These are phyloP conservation scores for Nyctalus aviator DNA, from an alignment of 2,797 vertebrate genomes.

Conservation along the genomic window DNA sequence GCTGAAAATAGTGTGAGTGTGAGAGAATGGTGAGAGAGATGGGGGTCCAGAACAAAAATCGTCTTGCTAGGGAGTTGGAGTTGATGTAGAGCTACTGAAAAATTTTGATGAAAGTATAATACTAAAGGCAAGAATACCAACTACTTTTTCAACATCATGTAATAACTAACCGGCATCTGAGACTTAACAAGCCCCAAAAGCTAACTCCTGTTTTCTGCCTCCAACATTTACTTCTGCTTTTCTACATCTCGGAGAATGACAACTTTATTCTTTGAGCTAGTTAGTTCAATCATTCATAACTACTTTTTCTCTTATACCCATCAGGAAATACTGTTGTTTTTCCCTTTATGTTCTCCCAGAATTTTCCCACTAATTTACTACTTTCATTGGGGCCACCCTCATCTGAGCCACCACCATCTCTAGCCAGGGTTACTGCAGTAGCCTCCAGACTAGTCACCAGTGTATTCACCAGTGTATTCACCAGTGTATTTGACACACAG, in stretches of 20 bases:
- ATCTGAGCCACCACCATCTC: background rate
- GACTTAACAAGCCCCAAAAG: background rate
- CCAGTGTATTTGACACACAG: background rate
- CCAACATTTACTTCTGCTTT: background rate
- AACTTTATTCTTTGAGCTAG: constrained; percentile 19
- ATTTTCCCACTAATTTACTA: background rate
- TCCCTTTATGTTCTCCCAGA: background rate
- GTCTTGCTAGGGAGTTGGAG: background rate
- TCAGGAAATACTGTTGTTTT: background rate
- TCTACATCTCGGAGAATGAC: background rate
- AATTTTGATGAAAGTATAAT: constrained; percentile 11
- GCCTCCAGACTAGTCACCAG: background rate
- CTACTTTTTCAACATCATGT: background rate
- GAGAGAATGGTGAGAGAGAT: background rate
- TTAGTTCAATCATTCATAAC: background rate
- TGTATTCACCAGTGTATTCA: background rate
- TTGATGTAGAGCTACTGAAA: background rate
- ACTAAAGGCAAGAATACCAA: background rate
- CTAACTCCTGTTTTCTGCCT: background rate
- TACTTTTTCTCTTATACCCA: background rate
- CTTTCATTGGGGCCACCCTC: background rate
- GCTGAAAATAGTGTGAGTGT: background rate
- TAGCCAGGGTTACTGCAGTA: background rate
- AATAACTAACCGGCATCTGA: background rate
- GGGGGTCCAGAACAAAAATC: background rate